Evolutionary conservation across 2,113 vertebrate genomes (phyloP).

Genomic region (Tympanuchus pallidicinctus): DNA sequence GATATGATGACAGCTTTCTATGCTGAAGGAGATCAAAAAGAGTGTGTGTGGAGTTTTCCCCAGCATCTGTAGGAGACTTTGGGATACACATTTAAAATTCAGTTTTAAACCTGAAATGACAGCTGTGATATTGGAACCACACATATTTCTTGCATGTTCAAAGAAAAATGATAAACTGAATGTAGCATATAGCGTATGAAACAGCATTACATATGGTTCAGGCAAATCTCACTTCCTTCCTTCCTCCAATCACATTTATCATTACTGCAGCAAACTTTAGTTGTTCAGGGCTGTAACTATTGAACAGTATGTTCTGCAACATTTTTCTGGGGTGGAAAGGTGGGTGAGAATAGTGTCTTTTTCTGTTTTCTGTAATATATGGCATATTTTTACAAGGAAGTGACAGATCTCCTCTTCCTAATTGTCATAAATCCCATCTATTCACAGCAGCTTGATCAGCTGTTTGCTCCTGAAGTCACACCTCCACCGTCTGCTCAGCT

Average conservation of each 20-base stretch:
- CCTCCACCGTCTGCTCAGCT: background rate
- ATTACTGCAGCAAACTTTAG: background rate
- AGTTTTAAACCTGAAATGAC: conserved; percentile 1
- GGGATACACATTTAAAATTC: background rate
- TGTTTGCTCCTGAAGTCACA: background rate
- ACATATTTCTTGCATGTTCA: background rate
- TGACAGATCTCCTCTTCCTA: background rate
- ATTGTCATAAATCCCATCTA: background rate
- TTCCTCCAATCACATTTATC: background rate
- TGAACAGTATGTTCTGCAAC: background rate
- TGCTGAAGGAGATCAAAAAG: background rate
- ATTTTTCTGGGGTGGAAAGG: background rate
- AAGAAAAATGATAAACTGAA: background rate
- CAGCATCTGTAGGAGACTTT: background rate
- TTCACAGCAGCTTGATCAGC: background rate
- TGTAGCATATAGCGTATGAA: background rate
- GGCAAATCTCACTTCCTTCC: background rate
- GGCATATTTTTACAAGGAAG: background rate
- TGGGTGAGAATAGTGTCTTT: background rate
- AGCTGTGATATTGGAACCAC: background rate
- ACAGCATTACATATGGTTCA: background rate
- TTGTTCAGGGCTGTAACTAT: background rate
- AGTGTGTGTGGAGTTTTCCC: background rate
- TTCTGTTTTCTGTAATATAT: background rate
- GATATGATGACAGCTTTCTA: background rate